Conservation (phyloP, 2,888 invertebrate genomes). For the Anarsia innoxiella region DNA sequence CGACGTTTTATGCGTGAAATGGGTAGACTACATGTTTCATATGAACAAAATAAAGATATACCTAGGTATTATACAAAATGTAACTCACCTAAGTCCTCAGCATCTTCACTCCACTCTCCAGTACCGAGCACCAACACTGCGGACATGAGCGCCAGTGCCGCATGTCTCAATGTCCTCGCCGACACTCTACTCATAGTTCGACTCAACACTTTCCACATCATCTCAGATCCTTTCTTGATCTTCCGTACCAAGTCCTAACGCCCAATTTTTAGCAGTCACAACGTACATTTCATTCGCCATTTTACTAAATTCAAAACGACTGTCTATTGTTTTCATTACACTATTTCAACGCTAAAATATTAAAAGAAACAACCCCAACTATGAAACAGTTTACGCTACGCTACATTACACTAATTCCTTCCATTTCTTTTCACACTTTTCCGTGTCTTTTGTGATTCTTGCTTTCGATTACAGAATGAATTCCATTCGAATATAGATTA, state of each 20-base stretch:
- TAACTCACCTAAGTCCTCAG: slow-evolving; percentile 63
- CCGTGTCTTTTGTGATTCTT: slow-evolving; percentile 12
- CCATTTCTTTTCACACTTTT: slow-evolving; percentile 8
- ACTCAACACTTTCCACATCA: slow-evolving; percentile 18
- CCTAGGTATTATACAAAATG: slow-evolving; percentile 13
- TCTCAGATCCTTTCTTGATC: neutral
- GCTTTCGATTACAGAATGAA: slow-evolving; percentile 17
- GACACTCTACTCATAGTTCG: slow-evolving; percentile 26
- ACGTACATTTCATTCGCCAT: neutral
- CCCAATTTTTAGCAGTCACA: neutral
- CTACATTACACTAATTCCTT: slow-evolving; percentile 6
- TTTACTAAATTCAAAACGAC: neutral
- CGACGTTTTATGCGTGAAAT: no score
- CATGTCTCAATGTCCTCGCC: slow-evolving; percentile 30
- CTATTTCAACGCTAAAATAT: neutral
- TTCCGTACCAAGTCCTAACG: neutral
- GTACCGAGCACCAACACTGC: slow-evolving; percentile 48
- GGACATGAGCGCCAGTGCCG: slow-evolving; percentile 36
- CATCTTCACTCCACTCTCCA: slow-evolving; percentile 69
- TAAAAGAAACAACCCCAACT: no score
- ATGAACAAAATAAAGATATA: no score
- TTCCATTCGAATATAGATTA: slow-evolving; percentile 12
- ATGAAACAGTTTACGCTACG: no score
- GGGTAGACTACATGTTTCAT: no score
- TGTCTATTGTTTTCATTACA: neutral